A percentile compares a stretch with the other conserved stretches of the same genome.
phyloP scores from a whole-genome alignment of 2,888 invertebrate genomes.

The Drosophila pseudotalamancana region DNA sequence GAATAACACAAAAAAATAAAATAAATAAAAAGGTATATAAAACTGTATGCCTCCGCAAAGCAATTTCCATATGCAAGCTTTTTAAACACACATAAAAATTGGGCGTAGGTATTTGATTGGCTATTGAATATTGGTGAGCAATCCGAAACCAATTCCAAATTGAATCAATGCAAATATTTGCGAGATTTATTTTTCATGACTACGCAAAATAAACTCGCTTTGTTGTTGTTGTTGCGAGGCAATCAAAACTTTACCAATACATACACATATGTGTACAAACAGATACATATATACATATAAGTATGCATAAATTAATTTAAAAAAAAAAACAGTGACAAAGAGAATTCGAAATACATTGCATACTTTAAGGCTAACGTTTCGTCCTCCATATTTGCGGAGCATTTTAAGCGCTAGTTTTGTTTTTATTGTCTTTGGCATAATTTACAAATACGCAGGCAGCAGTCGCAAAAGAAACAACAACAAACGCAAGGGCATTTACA shows the following conservation, averaged over 20 bases:
- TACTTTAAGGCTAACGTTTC: slow-evolving; percentile 27
- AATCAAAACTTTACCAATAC: slow-evolving; percentile 52
- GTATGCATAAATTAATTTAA: slow-evolving; percentile 16
- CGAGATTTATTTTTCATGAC: slow-evolving; percentile 32
- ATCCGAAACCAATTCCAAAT: slow-evolving; percentile 27
- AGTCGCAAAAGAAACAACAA: slow-evolving; percentile 16
- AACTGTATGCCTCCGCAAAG: neutral
- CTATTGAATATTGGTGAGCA: slow-evolving; percentile 14
- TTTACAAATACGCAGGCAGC: slow-evolving; percentile 40
- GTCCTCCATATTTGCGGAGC: slow-evolving; percentile 63
- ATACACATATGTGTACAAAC: neutral
- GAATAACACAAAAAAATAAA: neutral
- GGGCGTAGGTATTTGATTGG: slow-evolving; percentile 14
- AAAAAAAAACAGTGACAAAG: slow-evolving; percentile 33
- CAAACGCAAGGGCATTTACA: slow-evolving; percentile 50
- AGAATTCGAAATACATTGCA: slow-evolving; percentile 44
- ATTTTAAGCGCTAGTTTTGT: slow-evolving; percentile 41
- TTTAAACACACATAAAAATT: neutral
- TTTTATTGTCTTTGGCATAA: slow-evolving; percentile 37
- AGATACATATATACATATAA: neutral
- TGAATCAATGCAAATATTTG: slow-evolving; percentile 46
- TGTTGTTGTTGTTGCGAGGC: slow-evolving; percentile 15
- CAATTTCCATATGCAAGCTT: neutral
- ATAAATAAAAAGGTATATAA: neutral
- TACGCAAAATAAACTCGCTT: slow-evolving; percentile 12